Percentiles rank a stretch among this genome's conserved stretches.
phyloP scores from a whole-genome alignment of 2,113 vertebrate genomes.

The Leucosticte australis region DNA sequence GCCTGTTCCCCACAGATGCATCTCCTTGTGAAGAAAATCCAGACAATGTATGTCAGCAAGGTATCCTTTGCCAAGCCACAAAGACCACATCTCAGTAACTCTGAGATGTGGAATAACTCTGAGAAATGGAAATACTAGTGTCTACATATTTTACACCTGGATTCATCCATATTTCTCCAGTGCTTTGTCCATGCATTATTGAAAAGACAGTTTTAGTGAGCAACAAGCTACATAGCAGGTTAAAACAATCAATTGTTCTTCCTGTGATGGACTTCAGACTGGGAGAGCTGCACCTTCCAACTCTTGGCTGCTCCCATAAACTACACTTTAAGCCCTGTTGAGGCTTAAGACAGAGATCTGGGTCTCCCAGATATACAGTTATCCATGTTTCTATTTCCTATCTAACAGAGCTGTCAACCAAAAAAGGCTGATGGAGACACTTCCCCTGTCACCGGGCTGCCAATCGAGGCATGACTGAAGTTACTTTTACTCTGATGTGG shows the following conservation, averaged over 20 bases:
- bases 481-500: not conserved
- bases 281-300: not conserved
- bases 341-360: not conserved
- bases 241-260: not conserved
- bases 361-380: not conserved
- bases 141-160: not conserved
- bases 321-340: rapidly evolving
- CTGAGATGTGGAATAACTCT: not conserved
- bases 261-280: not conserved
- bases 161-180: not conserved
- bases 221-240: not conserved
- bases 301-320: not conserved
- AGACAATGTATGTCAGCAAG: not conserved
- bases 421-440: not conserved
- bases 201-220: not conserved
- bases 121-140: not conserved
- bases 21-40: not conserved
- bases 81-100: not conserved
- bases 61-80: not conserved
- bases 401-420: not conserved
- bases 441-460: not conserved
- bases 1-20: not conserved
- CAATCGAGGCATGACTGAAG: not conserved
- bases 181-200: not conserved
- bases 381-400: not conserved